Evolutionary conservation across 2,797 vertebrate genomes (phyloP), one percentile per base, ranked within the genome.

Genomic region (Corythornis leucogaster): DNA sequence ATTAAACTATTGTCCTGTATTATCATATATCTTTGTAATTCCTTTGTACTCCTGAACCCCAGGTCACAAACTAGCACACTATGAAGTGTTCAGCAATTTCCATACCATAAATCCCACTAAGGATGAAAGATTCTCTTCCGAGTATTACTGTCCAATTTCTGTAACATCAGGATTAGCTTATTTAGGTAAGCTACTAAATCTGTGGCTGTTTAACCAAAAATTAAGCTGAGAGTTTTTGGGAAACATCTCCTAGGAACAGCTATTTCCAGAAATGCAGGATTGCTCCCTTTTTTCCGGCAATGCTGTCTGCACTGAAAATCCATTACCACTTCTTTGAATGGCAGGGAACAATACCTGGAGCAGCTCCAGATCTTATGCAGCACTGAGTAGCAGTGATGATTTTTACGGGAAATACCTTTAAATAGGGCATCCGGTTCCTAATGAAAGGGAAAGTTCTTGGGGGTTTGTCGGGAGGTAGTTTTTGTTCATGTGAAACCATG

Each of bases 21-120:
- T 93, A 91, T 22, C 94, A 92, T 93, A 94, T 86, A 88, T 93
- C 94, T 92, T 77, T 68, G 80, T 90, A 95, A 95, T 94, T 90
- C 79, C 71, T 93, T 87, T 95, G 84, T 95, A 94, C 80, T 85
- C 82, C 61, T 95, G 94, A 96, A 96, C 83, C 71, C 43, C 33
- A 42, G 93, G 94, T 95, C 91, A 87, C 68, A 93, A 90, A 89
- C 75, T 54, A 80, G 58, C 75, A 51, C 84, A 89, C 54, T 90
- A 71, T 82, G 81, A 95, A 93, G 78, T 82, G 75, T 74, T 92
- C 91, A 89, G 85, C 73, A 80, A 92, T 96, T 96, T 93, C 83
- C 68, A 85, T 87, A 75, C 62, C 66, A 88, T 94, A 95, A 96
- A 91, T 93, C 62, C 79, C 82, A 38, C 75, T 85, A 74, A 88